Evolutionary conservation across 1,140 invertebrate species (phyloP).

Genomic region (Saccostrea glomerata): DNA sequence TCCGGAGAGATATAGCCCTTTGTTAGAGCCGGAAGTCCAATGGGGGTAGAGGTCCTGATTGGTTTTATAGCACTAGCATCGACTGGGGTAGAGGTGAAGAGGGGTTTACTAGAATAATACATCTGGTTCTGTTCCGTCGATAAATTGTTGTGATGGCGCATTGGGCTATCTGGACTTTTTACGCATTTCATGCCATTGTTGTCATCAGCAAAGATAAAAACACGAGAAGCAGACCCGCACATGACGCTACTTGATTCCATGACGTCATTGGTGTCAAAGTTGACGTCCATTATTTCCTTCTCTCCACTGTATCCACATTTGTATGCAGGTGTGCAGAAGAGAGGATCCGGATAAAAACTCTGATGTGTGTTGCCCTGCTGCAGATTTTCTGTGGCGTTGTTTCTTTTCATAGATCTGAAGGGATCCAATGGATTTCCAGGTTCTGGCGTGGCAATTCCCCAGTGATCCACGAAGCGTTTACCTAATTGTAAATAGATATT

Average conservation of each 20-base stretch:
- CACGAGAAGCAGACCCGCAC: conserved; percentile 30
- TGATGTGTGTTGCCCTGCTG: background rate
- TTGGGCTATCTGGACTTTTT: background rate
- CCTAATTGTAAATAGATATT: background rate
- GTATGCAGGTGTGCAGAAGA: background rate
- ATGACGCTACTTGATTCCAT: conserved; percentile 20
- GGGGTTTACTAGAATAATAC: conserved; percentile 42
- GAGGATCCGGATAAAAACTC: background rate
- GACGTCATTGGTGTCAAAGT: conserved; percentile 2
- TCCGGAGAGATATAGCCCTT: background rate
- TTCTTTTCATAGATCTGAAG: background rate
- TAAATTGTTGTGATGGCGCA: background rate
- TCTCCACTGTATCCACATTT: conserved; percentile 40
- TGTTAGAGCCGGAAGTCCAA: background rate
- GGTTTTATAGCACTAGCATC: background rate
- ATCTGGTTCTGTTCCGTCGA: background rate
- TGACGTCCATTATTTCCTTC: conserved; percentile 15
- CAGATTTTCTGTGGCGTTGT: background rate
- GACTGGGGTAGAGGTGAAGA: conserved; percentile 35
- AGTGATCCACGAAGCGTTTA: conserved; percentile 7
- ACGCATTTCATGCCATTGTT: conserved; percentile 16
- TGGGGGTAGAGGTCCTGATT: conserved; percentile 17
- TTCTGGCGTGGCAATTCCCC: background rate
- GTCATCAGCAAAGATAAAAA: conserved; percentile 1
- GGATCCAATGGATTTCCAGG: background rate